These are phyloP conservation scores for Liodrosophila aerea DNA, from an alignment of 2,888 invertebrate species.

Conservation along the genomic window DNA sequence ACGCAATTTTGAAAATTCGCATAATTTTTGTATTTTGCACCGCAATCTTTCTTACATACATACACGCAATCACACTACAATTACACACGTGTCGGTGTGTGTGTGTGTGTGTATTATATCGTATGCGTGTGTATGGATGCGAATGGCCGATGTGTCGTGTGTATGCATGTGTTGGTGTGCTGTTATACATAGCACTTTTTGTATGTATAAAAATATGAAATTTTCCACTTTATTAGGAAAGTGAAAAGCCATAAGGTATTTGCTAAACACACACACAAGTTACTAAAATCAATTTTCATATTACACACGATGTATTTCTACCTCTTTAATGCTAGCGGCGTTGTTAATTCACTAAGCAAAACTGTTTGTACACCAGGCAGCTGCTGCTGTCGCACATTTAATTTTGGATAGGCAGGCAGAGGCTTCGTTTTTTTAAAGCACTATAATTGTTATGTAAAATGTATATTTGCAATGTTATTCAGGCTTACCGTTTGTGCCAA, in stretches of 20 bases:
- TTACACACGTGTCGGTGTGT: conserved; percentile 48
- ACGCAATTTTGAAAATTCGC: conserved; percentile 72
- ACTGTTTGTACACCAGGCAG: conserved; percentile 53
- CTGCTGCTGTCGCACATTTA: conserved; percentile 63
- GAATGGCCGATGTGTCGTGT: conserved; percentile 46
- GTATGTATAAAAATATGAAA: conserved; percentile 78
- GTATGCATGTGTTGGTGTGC: conserved; percentile 59
- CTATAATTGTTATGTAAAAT: conserved; percentile 72
- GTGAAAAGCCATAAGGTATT: conserved; percentile 6
- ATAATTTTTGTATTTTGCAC: conserved; percentile 76
- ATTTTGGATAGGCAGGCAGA: conserved; percentile 61
- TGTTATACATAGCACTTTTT: conserved; percentile 79
- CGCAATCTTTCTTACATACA: conserved; percentile 62
- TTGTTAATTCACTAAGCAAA: conserved; percentile 35
- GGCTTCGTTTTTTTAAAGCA: conserved; percentile 54
- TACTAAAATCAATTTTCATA: background rate
- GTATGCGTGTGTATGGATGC: conserved; percentile 35
- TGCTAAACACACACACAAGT: conserved; percentile 14
- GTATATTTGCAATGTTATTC: conserved; percentile 47
- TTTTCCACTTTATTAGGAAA: conserved; percentile 69
- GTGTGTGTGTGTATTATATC: conserved; percentile 29
- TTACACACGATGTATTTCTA: conserved; percentile 3
- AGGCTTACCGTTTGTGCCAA: conserved; percentile 82
- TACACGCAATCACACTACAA: conserved; percentile 45
- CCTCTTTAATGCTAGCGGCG: conserved; percentile 14